phyloP scores from a whole-genome alignment of 2,797 vertebrate genomes.

The Luscinia luscinia region DNA sequence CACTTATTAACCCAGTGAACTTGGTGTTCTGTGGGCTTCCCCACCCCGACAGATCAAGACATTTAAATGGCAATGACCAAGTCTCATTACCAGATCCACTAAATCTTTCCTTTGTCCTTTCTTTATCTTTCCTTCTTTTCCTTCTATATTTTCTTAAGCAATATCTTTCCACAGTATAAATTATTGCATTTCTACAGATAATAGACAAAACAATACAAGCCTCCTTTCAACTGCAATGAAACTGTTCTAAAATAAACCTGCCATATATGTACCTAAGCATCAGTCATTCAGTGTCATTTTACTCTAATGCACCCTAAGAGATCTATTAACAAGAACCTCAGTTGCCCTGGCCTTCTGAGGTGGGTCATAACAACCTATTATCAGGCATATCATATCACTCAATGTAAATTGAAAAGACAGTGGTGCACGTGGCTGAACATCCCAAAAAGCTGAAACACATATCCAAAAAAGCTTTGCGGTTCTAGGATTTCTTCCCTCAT shows the following conservation, averaged over 20 bases:
- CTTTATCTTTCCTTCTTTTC: not conserved
- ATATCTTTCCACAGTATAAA: not conserved
- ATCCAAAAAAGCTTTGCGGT: not conserved
- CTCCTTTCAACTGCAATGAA: not conserved
- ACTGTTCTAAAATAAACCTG: not conserved
- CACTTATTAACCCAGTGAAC: rapidly evolving
- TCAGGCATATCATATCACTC: not conserved
- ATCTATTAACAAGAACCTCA: not conserved
- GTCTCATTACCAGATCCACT: not conserved
- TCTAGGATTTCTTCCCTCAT: not conserved
- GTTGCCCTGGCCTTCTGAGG: not conserved
- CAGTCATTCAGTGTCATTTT: not conserved
- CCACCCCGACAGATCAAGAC: not conserved
- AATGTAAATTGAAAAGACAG: not conserved
- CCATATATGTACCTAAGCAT: not conserved
- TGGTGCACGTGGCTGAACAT: not conserved
- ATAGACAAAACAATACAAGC: not conserved
- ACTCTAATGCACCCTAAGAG: not conserved
- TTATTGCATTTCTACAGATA: not conserved
- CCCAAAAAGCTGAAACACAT: not conserved
- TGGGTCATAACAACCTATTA: not conserved
- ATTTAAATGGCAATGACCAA: not conserved
- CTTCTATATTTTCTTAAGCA: not conserved
- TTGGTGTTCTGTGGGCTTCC: not conserved
- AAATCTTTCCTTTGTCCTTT: not conserved